These are phyloP conservation scores for Marisa cornuarietis DNA, from an alignment of 1,140 invertebrate species.

Conservation along the genomic window DNA sequence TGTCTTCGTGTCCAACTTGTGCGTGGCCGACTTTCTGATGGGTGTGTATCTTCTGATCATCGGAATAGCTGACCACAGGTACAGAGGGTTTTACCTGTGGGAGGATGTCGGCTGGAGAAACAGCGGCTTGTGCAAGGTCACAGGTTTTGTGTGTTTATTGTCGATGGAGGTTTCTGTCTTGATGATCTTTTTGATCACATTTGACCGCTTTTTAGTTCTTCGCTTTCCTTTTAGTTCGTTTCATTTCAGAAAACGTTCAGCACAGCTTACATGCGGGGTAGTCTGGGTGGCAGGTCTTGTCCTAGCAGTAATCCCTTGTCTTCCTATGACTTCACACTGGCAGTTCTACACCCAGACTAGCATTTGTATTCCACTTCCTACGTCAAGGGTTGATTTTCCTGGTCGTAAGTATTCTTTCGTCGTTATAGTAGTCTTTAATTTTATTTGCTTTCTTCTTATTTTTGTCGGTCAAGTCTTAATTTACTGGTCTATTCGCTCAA, in stretches of 20 bases:
- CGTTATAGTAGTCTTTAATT: constrained; percentile 39
- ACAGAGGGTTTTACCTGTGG: constrained; percentile 42
- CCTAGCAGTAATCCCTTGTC: constrained; percentile 23
- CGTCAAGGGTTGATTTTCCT: constrained; percentile 11
- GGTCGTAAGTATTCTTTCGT: constrained; percentile 36
- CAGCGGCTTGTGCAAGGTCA: constrained; percentile 37
- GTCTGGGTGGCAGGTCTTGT: constrained; percentile 26
- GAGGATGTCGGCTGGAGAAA: constrained; percentile 42
- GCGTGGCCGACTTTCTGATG: constrained; percentile 51
- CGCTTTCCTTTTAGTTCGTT: constrained; percentile 45
- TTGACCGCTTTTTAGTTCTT: constrained; percentile 49
- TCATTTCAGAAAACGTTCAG: constrained; percentile 25
- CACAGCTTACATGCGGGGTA: neutral
- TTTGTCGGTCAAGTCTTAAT: constrained; percentile 34
- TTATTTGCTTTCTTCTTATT: constrained; percentile 33
- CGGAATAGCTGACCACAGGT: constrained; percentile 45
- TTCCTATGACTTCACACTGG: constrained; percentile 25
- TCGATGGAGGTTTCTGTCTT: constrained; percentile 47
- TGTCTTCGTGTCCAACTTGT: constrained; percentile 41
- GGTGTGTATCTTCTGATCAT: constrained; percentile 55
- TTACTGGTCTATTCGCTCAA: constrained; percentile 21
- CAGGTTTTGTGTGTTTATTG: constrained; percentile 46
- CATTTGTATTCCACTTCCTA: constrained; percentile 41
- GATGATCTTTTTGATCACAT: constrained; percentile 37
- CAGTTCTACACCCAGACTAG: constrained; percentile 37